A percentile compares a stretch with the other conserved stretches of the same genome.
These are phyloP conservation scores for Microtus richardsoni DNA, from an alignment of 2,113 vertebrate species.

Conservation along the genomic window DNA sequence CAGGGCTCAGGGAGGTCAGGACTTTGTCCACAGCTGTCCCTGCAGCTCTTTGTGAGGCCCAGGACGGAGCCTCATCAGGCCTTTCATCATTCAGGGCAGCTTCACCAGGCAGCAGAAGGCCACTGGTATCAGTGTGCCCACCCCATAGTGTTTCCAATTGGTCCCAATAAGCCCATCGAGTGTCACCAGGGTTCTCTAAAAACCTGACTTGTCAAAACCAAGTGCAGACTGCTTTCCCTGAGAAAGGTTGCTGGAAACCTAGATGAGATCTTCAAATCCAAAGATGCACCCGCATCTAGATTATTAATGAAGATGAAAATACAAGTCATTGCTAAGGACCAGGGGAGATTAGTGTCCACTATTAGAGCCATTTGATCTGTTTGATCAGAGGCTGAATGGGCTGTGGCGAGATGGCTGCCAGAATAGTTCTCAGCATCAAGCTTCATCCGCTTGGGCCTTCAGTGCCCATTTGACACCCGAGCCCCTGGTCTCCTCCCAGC, in stretches of 20 bases:
- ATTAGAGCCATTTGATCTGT: background rate
- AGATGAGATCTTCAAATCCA: background rate
- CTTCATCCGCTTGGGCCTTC: background rate
- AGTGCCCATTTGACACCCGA: background rate
- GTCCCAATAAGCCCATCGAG: background rate
- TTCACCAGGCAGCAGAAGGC: background rate
- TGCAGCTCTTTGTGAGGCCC: background rate
- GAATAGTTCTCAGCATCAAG: background rate
- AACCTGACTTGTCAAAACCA: background rate
- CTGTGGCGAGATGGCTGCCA: background rate
- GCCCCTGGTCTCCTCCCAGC: too few relatives aligned
- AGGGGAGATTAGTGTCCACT: background rate
- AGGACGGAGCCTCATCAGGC: background rate
- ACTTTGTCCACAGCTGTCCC: background rate
- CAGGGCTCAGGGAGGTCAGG: background rate
- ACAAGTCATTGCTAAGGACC: background rate
- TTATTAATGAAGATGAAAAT: background rate
- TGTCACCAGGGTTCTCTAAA: background rate
- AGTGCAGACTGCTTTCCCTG: background rate
- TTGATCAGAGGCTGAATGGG: background rate
- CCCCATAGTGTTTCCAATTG: background rate
- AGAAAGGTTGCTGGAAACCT: background rate
- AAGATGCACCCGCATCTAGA: background rate
- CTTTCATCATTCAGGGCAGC: background rate
- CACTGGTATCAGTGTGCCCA: background rate